These are phyloP conservation scores for Leptinotarsa juncta DNA, from an alignment of 2,888 invertebrate genomes.

Conservation along the genomic window DNA sequence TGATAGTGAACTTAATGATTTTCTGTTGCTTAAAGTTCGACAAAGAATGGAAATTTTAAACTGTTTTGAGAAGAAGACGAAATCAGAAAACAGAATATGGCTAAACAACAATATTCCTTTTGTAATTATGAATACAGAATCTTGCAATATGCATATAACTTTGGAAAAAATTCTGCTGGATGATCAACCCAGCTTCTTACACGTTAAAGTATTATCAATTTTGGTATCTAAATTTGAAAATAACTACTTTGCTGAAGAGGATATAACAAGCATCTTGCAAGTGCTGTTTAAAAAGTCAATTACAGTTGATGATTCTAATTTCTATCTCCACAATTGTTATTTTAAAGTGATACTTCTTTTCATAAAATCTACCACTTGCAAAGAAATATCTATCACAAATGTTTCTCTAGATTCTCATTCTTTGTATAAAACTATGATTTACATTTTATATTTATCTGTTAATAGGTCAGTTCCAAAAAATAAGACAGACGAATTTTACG, in stretches of 20 bases:
- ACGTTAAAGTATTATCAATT: constrained; percentile 49
- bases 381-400: not conserved
- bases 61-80: constrained; percentile 23
- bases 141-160: constrained; percentile 34
- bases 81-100: constrained; percentile 48
- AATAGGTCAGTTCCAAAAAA: constrained; percentile 7
- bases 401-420: constrained; percentile 19
- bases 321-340: constrained; percentile 48
- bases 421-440: constrained; percentile 49
- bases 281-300: constrained; percentile 38
- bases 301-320: constrained; percentile 31
- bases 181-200: constrained; percentile 42
- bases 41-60: constrained; percentile 33
- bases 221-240: constrained; percentile 42
- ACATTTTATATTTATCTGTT: constrained; percentile 43
- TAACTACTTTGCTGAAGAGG: constrained; percentile 29
- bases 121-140: constrained; percentile 39
- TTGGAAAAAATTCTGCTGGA: constrained; percentile 36
- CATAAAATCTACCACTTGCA: constrained; percentile 21
- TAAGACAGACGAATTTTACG: constrained; percentile 32
- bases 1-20: constrained; percentile 46
- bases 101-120: constrained; percentile 51
- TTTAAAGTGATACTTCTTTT: constrained; percentile 48
- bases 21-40: constrained; percentile 47
- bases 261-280: constrained; percentile 36